A percentile compares a stretch with the other conserved stretches of the same genome.
Conservation (phyloP, 2,797 vertebrate genomes). For the Setipinna tenuifilis region DNA sequence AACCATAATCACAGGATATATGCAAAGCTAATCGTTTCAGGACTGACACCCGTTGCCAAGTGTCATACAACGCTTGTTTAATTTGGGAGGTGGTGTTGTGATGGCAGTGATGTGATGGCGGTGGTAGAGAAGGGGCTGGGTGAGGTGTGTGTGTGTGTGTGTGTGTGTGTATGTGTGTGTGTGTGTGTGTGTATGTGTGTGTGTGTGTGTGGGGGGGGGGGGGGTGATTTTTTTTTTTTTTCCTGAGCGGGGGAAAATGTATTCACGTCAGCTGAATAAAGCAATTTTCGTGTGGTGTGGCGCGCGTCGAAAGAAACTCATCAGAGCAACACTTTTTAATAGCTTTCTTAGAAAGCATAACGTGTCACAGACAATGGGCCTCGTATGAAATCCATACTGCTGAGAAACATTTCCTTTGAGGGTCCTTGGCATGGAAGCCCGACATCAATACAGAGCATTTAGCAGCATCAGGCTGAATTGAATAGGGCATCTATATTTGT, state of each 20-base stretch:
- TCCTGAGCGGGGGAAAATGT: not conserved
- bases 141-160: not conserved
- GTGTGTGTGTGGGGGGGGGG: constrained; percentile 37
- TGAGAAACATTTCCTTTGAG: not conserved
- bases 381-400: constrained; percentile 38
- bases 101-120: too few relatives aligned
- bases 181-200: constrained; percentile 1
- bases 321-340: constrained; percentile 19
- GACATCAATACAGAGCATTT: constrained; percentile 22
- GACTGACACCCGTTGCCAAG: not conserved
- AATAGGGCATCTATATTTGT: not conserved
- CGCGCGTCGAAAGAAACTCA: constrained; percentile 43
- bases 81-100: not conserved
- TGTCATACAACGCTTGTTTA: not conserved
- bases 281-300: constrained; percentile 23
- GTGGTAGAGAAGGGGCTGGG: too few relatives aligned
- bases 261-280: constrained; percentile 14
- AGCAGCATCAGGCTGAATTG: constrained; percentile 7
- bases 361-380: constrained; percentile 35
- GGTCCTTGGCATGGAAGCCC: not conserved
- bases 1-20: not conserved
- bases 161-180: not conserved
- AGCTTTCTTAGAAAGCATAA: constrained; percentile 24
- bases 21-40: not conserved
- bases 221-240: constrained; percentile 30